phyloP scores from a whole-genome alignment of 2,888 invertebrate species.

The Bellardia pandia region DNA sequence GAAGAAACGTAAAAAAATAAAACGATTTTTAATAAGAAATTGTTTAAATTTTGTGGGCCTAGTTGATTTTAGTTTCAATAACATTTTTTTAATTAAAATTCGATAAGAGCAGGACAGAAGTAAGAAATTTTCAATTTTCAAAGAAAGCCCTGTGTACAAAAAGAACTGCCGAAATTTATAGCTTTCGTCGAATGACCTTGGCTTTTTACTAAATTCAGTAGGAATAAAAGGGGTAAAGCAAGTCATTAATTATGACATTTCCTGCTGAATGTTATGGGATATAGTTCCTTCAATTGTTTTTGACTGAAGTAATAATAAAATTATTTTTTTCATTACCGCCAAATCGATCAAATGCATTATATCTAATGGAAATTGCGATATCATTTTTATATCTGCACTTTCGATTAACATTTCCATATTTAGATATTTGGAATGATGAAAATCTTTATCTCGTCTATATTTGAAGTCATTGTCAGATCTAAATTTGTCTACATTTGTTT shows the following conservation, averaged over 20 bases:
- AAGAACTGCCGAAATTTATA: not conserved
- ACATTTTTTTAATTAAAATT: slow-evolving; percentile 6
- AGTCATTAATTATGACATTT: slow-evolving; percentile 4
- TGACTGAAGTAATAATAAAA: not conserved
- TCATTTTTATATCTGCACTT: not conserved
- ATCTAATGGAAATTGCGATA: no score
- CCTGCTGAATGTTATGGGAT: not conserved
- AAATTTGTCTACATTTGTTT: not conserved
- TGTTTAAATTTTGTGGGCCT: not conserved
- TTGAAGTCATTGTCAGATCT: slow-evolving; percentile 5
- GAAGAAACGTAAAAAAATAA: no score
- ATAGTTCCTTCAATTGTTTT: not conserved
- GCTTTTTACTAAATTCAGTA: no score
- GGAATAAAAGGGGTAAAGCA: slow-evolving; percentile 1
- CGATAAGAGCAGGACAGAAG: no score
- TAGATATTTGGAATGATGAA: slow-evolving; percentile 9
- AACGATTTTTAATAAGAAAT: no score
- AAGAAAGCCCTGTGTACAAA: no score
- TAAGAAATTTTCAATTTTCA: no score
- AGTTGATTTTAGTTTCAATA: not conserved
- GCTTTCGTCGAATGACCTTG: not conserved
- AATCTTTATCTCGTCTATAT: not conserved
- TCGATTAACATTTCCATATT: not conserved
- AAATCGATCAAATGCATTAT: slow-evolving; percentile 12
- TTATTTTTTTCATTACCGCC: slow-evolving; percentile 26